A percentile compares a stretch with the other conserved stretches of the same genome.
These are phyloP conservation scores for Calameuta filiformis DNA, from an alignment of 2,888 invertebrate genomes.

Conservation along the genomic window DNA sequence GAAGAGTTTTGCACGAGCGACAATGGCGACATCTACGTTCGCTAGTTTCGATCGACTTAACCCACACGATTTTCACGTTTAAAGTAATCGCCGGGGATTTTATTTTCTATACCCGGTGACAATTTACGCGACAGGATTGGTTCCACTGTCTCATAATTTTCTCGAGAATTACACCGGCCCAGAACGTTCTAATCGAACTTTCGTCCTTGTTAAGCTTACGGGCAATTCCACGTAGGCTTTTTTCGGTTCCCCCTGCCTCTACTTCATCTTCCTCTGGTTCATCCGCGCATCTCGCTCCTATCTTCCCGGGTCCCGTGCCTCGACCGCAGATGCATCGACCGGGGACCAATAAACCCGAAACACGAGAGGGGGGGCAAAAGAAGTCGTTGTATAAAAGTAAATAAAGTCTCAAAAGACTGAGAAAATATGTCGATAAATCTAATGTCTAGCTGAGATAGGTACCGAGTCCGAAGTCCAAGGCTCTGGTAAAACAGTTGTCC, in stretches of 20 bases:
- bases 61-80: slow-evolving; percentile 32
- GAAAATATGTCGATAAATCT: slow-evolving; percentile 57
- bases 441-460: slow-evolving; percentile 43
- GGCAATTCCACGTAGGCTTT: neutral
- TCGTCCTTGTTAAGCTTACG: neutral
- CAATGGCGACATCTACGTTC: slow-evolving; percentile 29
- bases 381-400: slow-evolving; percentile 19
- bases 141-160: slow-evolving; percentile 2
- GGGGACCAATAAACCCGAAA: slow-evolving; percentile 15
- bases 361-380: slow-evolving; percentile 11
- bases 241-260: neutral
- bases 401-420: slow-evolving; percentile 26
- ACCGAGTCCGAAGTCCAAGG: slow-evolving; percentile 10
- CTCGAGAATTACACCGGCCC: neutral
- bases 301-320: neutral
- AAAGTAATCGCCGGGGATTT: slow-evolving; percentile 16
- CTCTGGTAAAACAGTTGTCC: slow-evolving; percentile 13
- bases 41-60: slow-evolving; percentile 33
- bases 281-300: slow-evolving; percentile 5
- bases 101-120: slow-evolving; percentile 13
- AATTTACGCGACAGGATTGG: slow-evolving; percentile 9
- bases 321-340: slow-evolving; percentile 6
- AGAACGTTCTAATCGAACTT: neutral
- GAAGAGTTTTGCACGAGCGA: neutral
- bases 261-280: neutral